A percentile compares a stretch with the other conserved stretches of the same genome.
Conservation (phyloP, 2,113 vertebrate species). For the Laticauda laticaudata region DNA sequence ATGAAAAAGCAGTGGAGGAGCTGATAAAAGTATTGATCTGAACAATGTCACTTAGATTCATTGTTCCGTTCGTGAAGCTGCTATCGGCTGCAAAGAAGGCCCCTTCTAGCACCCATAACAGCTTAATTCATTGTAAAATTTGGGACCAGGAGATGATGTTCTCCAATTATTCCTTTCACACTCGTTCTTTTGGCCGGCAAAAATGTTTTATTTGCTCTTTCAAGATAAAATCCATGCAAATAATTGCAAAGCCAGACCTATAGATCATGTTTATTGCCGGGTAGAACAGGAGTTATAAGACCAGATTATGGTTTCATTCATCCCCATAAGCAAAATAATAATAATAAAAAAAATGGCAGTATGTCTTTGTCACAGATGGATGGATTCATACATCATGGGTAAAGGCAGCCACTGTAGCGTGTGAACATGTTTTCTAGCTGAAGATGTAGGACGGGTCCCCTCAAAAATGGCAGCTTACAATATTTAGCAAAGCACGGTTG, state of each 20-base stretch:
- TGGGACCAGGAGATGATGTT: neutral
- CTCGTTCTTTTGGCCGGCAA: neutral
- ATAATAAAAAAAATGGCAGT: neutral
- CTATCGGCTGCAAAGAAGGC: neutral
- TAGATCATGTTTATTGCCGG: neutral
- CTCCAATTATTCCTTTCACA: neutral
- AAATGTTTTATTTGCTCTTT: neutral
- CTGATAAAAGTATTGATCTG: neutral
- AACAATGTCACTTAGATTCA: neutral
- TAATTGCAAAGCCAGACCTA: neutral
- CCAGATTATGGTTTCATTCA: neutral
- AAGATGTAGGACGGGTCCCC: neutral
- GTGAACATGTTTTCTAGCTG: neutral
- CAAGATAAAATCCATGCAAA: neutral
- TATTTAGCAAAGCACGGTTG: neutral
- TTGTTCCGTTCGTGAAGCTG: neutral
- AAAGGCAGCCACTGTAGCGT: neutral
- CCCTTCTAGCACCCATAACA: neutral
- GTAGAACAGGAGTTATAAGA: neutral
- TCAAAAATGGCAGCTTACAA: neutral
- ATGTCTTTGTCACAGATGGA: neutral
- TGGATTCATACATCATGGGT: neutral
- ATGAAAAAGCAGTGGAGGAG: neutral
- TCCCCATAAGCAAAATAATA: neutral
- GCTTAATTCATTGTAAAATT: neutral